Conservation (phyloP, 2,888 invertebrate genomes). For the Standfussiana lucernea region DNA sequence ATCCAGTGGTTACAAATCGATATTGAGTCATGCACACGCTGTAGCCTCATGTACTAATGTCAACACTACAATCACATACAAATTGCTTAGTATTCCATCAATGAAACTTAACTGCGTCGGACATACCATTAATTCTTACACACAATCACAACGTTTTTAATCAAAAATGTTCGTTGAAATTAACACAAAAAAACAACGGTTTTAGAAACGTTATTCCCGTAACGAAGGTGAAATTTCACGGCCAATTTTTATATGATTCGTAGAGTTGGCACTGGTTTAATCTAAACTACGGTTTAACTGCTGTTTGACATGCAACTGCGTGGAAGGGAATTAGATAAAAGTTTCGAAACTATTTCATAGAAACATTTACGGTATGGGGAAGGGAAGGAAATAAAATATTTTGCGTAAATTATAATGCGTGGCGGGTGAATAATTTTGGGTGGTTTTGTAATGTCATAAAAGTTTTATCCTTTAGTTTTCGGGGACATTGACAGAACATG, state of each 20-base stretch:
- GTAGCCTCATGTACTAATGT: not conserved
- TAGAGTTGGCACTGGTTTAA: constrained; percentile 88
- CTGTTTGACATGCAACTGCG: constrained; percentile 82
- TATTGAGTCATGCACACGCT: not conserved
- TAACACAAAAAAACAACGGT: constrained; percentile 74
- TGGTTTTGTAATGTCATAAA: constrained; percentile 23
- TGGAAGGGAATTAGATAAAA: constrained; percentile 81
- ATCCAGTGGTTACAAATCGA: not conserved
- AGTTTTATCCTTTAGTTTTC: constrained; percentile 3
- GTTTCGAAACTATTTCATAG: constrained; percentile 80
- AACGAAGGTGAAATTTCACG: constrained; percentile 88
- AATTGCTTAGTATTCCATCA: constrained; percentile 39
- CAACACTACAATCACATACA: not conserved
- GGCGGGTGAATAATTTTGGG: constrained; percentile 38
- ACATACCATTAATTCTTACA: constrained; percentile 41
- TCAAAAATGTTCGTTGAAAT: constrained; percentile 64
- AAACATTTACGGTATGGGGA: constrained; percentile 72
- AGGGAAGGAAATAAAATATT: constrained; percentile 63
- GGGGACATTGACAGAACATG: not conserved
- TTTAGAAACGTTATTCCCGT: constrained; percentile 78
- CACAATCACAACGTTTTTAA: constrained; percentile 43
- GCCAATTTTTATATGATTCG: constrained; percentile 89
- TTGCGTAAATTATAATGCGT: constrained; percentile 60
- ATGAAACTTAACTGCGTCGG: constrained; percentile 34
- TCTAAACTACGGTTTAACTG: constrained; percentile 85